Conservation (phyloP, 2,113 vertebrate species). For the Brachyistius frenatus region DNA sequence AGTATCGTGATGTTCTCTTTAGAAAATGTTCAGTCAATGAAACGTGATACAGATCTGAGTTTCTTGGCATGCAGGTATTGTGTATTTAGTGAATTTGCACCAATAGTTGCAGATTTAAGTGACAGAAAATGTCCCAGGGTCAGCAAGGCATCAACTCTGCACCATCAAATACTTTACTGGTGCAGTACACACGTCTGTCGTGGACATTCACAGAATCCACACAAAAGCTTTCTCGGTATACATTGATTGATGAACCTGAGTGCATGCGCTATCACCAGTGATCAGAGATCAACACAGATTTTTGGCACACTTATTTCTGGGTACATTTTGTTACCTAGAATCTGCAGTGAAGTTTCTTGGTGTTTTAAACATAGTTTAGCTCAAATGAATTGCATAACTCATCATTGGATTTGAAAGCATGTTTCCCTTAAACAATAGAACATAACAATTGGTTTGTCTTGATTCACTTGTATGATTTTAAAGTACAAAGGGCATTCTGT, state of each 20-base stretch:
- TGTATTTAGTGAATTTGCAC: not conserved
- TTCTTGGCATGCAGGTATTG: not conserved
- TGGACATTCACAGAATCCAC: not conserved
- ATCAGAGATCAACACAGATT: constrained; percentile 3
- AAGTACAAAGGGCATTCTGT: too few species aligned
- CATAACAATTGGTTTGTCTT: not conserved
- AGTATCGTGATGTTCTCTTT: constrained; percentile 31
- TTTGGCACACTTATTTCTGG: not conserved
- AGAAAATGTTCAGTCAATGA: not conserved
- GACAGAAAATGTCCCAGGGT: not conserved
- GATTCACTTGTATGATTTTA: not conserved
- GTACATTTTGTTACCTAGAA: too few species aligned
- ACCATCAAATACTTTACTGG: constrained; percentile 23
- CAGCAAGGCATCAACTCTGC: constrained; percentile 15
- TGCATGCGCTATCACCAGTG: not conserved
- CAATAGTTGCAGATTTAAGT: not conserved
- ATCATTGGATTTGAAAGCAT: not conserved
- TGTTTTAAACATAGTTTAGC: not conserved
- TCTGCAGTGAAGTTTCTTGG: not conserved
- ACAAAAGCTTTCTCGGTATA: constrained; percentile 12
- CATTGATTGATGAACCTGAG: constrained; percentile 36
- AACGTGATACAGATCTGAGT: too few species aligned
- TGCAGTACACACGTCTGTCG: constrained; percentile 11
- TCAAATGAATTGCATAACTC: not conserved
- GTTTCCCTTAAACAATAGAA: not conserved